These are phyloP conservation scores for Hypolimnas misippus DNA, from an alignment of 2,888 invertebrate genomes.

Conservation along the genomic window DNA sequence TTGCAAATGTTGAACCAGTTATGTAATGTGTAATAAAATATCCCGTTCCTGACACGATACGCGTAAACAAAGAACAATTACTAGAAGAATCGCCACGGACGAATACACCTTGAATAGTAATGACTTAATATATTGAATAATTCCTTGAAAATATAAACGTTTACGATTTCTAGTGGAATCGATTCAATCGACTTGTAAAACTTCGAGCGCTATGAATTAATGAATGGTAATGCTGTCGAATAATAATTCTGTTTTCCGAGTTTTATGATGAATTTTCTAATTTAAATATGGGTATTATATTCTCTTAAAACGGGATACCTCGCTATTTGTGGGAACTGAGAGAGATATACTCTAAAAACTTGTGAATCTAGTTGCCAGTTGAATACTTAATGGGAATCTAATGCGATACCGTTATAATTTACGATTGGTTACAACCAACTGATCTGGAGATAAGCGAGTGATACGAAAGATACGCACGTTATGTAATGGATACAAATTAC, in stretches of 20 bases:
- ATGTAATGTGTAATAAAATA: conserved; percentile 43
- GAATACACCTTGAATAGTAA: conserved; percentile 39
- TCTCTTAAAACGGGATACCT: no score
- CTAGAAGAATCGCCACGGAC: conserved; percentile 35
- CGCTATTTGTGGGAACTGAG: neutral
- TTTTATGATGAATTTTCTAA: conserved; percentile 13
- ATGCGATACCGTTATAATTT: conserved; percentile 29
- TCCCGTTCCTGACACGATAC: conserved; percentile 38
- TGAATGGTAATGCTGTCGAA: conserved; percentile 36
- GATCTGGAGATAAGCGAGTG: conserved; percentile 22
- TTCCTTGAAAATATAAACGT: conserved; percentile 47
- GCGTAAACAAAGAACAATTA: conserved; percentile 36
- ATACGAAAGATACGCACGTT: conserved; percentile 33
- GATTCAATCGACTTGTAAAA: conserved; percentile 41
- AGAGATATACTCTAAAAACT: neutral
- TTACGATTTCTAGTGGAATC: conserved; percentile 56
- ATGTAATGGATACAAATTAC: conserved; percentile 32
- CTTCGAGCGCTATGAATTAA: conserved; percentile 35
- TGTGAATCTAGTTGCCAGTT: conserved; percentile 1
- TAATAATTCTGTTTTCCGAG: conserved; percentile 25
- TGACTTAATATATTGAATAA: conserved; percentile 29
- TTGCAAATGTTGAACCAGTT: conserved; percentile 44
- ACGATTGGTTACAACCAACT: conserved; percentile 25
- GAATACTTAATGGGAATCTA: conserved; percentile 4
- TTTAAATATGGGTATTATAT: neutral